phyloP scores from a whole-genome alignment of 2,888 invertebrate genomes.

The Andrena flavipes region DNA sequence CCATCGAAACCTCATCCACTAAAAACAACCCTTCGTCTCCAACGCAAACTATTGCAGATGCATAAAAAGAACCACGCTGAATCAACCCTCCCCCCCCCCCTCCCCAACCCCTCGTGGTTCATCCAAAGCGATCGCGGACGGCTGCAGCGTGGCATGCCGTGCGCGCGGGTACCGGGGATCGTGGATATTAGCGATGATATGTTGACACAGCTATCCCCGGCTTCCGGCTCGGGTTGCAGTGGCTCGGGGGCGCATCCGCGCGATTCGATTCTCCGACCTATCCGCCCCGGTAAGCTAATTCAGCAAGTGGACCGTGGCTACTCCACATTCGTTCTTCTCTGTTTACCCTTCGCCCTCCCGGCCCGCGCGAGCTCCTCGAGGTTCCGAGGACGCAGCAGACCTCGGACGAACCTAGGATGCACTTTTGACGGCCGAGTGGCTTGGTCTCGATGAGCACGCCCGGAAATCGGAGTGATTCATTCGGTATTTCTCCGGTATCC shows the following conservation, averaged over 20 bases:
- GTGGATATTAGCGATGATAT: slow-evolving; percentile 22
- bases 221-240: neutral
- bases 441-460: neutral
- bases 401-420: neutral
- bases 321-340: neutral
- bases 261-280: neutral
- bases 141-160: neutral
- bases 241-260: neutral
- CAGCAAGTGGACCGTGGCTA: neutral
- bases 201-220: slow-evolving; percentile 17
- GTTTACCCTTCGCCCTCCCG: neutral
- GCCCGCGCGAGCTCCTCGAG: neutral
- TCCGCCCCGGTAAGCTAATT: slow-evolving; percentile 8
- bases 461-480: slow-evolving; percentile 1
- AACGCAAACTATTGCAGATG: too few species aligned
- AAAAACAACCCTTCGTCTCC: too few species aligned
- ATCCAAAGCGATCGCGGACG: too few species aligned
- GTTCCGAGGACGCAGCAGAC: neutral
- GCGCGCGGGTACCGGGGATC: neutral
- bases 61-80: too few species aligned
- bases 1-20: too few species aligned
- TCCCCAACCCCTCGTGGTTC: too few species aligned
- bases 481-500: neutral
- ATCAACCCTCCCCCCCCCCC: too few species aligned
- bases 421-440: neutral